These are phyloP conservation scores for Cinclus mexicanus DNA, from an alignment of 2,113 vertebrate species.

Conservation along the genomic window DNA sequence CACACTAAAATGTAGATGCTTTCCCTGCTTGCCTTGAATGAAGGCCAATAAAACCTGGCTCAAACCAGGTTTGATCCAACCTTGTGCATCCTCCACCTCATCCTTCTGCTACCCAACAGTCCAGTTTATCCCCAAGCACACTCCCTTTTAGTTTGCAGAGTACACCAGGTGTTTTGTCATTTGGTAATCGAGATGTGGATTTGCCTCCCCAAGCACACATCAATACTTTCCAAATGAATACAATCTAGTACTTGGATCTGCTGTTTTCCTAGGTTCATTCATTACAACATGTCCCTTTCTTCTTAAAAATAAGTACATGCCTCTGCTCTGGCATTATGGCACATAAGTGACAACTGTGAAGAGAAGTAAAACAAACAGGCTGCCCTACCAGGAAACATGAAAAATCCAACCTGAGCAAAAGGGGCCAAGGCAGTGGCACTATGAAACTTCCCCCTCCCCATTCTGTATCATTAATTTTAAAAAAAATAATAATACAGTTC, in stretches of 20 bases:
- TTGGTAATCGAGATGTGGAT: not conserved
- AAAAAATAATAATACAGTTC: not conserved
- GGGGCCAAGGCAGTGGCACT: not conserved
- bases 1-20: not conserved
- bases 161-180: not conserved
- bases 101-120: not conserved
- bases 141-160: not conserved
- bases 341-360: not conserved
- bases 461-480: not conserved
- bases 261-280: not conserved
- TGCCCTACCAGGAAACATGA: not conserved
- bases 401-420: not conserved
- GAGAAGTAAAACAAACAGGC: not conserved
- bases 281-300: not conserved
- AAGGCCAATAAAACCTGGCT: not conserved
- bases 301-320: not conserved
- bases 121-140: accelerated
- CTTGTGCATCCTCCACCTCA: not conserved
- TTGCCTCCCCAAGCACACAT: not conserved
- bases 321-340: not conserved
- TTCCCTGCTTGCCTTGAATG: not conserved
- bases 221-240: not conserved
- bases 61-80: not conserved
- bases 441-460: not conserved
- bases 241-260: not conserved